These are phyloP conservation scores for Gymnocephalus cernua DNA, from an alignment of 2,113 vertebrate species.

Conservation along the genomic window DNA sequence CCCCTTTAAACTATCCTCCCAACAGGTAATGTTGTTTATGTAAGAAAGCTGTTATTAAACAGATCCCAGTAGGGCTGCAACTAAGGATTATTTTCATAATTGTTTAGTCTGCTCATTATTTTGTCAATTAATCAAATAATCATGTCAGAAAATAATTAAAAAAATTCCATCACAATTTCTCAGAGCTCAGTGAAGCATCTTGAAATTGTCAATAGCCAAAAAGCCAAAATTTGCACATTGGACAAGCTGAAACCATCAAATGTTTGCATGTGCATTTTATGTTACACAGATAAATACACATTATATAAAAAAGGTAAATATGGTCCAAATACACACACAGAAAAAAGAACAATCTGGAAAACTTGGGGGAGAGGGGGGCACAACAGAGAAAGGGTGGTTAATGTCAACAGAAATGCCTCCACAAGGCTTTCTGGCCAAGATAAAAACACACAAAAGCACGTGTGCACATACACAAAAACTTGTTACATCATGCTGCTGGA, in stretches of 20 bases:
- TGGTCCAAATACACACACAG: slow-evolving; percentile 11
- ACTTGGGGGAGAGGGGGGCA: not conserved
- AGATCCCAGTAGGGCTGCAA: not conserved
- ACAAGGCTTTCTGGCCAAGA: slow-evolving; percentile 35
- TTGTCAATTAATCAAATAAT: not conserved
- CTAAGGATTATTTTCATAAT: not conserved
- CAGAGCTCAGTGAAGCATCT: not conserved
- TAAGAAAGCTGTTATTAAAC: not conserved
- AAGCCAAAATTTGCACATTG: not conserved
- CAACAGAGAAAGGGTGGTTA: slow-evolving; percentile 21
- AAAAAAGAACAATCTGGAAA: slow-evolving; percentile 21
- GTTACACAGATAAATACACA: no score
- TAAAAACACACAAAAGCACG: slow-evolving; percentile 63
- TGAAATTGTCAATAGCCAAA: not conserved
- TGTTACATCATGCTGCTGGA: slow-evolving; percentile 54
- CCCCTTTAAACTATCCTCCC: not conserved
- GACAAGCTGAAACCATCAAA: not conserved
- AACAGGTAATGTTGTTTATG: not conserved
- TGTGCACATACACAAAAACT: slow-evolving; percentile 40
- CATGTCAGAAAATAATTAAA: not conserved
- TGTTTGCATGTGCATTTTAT: no score
- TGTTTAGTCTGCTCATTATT: not conserved
- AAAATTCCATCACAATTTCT: not conserved
- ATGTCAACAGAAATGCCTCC: slow-evolving; percentile 59
- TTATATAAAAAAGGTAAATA: not conserved